Conservation (phyloP, 2,113 vertebrate genomes). For the Balaeniceps rex region DNA sequence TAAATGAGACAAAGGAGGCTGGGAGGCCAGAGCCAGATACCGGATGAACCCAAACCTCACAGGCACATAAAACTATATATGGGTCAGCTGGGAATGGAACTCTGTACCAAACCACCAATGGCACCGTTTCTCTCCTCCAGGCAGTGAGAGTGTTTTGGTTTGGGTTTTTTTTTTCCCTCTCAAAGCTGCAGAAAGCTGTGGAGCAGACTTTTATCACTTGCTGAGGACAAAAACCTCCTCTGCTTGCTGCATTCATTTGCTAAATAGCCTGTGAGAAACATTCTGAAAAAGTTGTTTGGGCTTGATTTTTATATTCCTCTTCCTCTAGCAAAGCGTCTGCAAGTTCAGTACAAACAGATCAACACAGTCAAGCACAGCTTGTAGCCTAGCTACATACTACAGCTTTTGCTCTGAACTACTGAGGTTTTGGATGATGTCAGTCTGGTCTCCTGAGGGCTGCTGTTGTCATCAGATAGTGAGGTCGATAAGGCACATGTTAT, state of each 20-base stretch:
- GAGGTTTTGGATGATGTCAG: conserved; percentile 60
- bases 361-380: not conserved
- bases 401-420: not conserved
- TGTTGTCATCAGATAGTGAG: conserved; percentile 57
- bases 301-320: not conserved
- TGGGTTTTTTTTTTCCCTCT: not conserved
- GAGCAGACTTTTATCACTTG: not conserved
- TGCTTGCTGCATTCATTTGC: not conserved
- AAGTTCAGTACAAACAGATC: not conserved
- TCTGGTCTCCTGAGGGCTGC: conserved; percentile 41
- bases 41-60: not conserved
- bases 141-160: not conserved
- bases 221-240: not conserved
- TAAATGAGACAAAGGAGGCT: not conserved
- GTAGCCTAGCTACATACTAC: not conserved
- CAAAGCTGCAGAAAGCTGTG: not conserved
- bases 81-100: not conserved
- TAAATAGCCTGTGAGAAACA: not conserved
- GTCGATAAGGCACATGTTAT: conserved; percentile 40
- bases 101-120: not conserved
- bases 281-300: not conserved
- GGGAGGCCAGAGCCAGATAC: not conserved
- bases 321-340: not conserved
- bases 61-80: not conserved
- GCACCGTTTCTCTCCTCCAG: not conserved